Percentiles rank a stretch among this genome's conserved stretches.
phyloP scores from a whole-genome alignment of 2,113 vertebrate genomes.

The Poecilia latipinna region DNA sequence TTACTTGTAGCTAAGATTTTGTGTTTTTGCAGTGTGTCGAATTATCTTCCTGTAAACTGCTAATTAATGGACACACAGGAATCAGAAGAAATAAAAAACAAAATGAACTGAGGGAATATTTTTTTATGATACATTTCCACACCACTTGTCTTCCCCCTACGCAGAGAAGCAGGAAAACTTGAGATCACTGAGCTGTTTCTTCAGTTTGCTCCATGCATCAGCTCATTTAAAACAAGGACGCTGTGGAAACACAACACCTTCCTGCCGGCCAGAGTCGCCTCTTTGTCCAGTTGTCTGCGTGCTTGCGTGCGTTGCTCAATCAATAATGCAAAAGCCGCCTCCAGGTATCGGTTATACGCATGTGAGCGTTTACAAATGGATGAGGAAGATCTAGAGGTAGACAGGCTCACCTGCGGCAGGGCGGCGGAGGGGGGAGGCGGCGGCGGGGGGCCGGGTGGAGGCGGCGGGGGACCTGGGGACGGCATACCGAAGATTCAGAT shows the following conservation, averaged over 20 bases:
- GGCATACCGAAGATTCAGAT: constrained; percentile 61
- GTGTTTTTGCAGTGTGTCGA: too few species aligned
- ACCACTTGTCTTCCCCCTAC: too few species aligned
- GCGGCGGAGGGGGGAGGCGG: constrained; percentile 56
- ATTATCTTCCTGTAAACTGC: too few species aligned
- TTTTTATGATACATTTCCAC: too few species aligned
- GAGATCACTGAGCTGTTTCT: constrained; percentile 2
- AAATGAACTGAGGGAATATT: too few species aligned
- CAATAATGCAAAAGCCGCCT: constrained; percentile 71
- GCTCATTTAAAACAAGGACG: constrained; percentile 55
- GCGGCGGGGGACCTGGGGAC: constrained; percentile 55
- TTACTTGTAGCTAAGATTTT: too few species aligned
- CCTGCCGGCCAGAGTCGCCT: constrained; percentile 45
- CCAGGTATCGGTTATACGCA: constrained; percentile 49
- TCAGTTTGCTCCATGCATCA: constrained; percentile 12
- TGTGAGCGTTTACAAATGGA: constrained; percentile 29
- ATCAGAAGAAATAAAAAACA: too few species aligned
- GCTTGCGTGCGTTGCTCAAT: constrained; percentile 48
- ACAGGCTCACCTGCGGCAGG: constrained; percentile 63
- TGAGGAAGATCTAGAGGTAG: constrained; percentile 13
- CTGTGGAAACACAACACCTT: constrained; percentile 64
- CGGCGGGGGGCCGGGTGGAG: constrained; percentile 31
- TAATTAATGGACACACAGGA: too few species aligned
- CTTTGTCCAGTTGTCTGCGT: constrained; percentile 13
- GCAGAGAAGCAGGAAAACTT: neutral